phyloP scores from a whole-genome alignment of 2,797 vertebrate genomes.

The Stomatorhinus walkeri region DNA sequence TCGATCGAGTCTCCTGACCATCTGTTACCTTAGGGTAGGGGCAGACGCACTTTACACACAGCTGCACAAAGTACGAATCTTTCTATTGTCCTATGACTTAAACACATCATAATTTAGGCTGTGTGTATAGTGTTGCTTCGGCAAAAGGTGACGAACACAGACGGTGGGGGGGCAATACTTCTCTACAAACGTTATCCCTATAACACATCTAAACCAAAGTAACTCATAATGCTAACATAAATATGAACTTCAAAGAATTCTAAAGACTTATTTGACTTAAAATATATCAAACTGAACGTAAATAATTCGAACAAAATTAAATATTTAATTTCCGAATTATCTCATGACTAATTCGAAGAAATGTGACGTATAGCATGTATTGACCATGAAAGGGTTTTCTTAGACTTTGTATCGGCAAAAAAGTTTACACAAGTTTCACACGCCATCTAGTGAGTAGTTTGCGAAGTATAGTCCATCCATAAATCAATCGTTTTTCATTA shows the following conservation, averaged over 20 bases:
- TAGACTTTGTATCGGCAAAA: neutral
- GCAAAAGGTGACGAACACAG: neutral
- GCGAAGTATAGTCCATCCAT: neutral
- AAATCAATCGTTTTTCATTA: neutral
- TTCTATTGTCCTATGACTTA: neutral
- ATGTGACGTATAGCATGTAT: neutral
- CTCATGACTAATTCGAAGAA: neutral
- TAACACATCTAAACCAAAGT: neutral
- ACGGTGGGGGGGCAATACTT: too few species aligned
- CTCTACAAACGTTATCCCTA: neutral
- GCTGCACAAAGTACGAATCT: neutral
- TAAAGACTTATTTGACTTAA: neutral
- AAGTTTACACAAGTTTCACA: neutral
- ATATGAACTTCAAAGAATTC: neutral
- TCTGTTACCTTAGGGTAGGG: slow-evolving; percentile 33
- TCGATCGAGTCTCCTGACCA: slow-evolving; percentile 31
- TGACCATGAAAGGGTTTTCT: neutral
- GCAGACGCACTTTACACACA: slow-evolving; percentile 9
- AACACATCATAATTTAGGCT: neutral
- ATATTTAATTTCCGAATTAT: neutral
- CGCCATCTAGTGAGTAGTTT: slow-evolving; percentile 17
- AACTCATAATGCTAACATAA: neutral
- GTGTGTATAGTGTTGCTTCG: neutral
- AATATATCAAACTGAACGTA: neutral
- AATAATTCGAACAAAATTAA: neutral